These are phyloP conservation scores for Morpho helenor DNA, from an alignment of 2,888 invertebrate genomes.

Conservation along the genomic window DNA sequence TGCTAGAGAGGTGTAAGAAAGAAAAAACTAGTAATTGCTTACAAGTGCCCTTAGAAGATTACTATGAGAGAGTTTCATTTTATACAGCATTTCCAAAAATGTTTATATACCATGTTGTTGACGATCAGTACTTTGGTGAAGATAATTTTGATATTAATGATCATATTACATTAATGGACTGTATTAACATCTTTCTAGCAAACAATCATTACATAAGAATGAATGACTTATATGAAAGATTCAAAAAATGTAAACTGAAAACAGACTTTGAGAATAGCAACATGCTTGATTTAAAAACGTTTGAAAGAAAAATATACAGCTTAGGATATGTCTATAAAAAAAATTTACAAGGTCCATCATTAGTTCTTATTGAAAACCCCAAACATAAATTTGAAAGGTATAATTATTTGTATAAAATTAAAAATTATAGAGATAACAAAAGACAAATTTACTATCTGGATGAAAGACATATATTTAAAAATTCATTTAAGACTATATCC, in stretches of 20 bases:
- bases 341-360: conserved; percentile 24
- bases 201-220: conserved; percentile 20
- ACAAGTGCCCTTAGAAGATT: conserved; percentile 32
- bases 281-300: conserved; percentile 1
- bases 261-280: conserved; percentile 19
- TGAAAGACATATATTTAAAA: conserved; percentile 37
- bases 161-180: conserved; percentile 31
- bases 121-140: not conserved
- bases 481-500: conserved; percentile 33
- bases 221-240: conserved; percentile 23
- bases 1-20: conserved; percentile 36
- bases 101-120: conserved; percentile 7
- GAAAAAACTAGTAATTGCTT: conserved; percentile 32
- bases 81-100: conserved; percentile 36
- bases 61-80: conserved; percentile 32
- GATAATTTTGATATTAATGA: conserved; percentile 27
- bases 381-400: conserved; percentile 44
- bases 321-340: conserved; percentile 38
- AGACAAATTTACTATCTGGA: conserved; percentile 45
- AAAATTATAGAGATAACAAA: conserved; percentile 28
- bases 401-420: conserved; percentile 42
- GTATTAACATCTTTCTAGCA: conserved; percentile 28
- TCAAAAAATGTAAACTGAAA: conserved; percentile 12
- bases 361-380: conserved; percentile 45
- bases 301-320: conserved; percentile 20